A percentile compares a stretch with the other conserved stretches of the same genome.
Conservation (phyloP, 2,888 invertebrate species). For the Rhamnusium bicolor region DNA sequence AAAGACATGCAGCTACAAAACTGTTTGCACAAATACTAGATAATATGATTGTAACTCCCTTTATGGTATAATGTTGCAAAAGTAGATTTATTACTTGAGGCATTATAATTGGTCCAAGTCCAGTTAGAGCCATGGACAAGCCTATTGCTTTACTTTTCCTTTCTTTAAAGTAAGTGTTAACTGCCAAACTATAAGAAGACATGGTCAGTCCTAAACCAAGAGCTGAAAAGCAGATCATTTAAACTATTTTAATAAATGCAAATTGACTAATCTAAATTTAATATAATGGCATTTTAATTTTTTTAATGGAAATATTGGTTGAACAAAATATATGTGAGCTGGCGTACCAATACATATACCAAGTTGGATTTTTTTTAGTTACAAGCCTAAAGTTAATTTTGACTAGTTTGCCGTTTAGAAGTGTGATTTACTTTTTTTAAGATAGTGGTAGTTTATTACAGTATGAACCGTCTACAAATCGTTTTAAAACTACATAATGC, state of each 20-base stretch:
- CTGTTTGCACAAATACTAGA: constrained; percentile 78
- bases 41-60: constrained; percentile 77
- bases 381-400: no score
- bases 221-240: constrained; percentile 73
- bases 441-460: no score
- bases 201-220: constrained; percentile 76
- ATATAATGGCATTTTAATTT: no score
- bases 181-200: constrained; percentile 77
- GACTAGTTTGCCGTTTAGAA: no score
- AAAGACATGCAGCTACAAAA: constrained; percentile 74
- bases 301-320: no score
- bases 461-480: no score
- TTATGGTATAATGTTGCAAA: constrained; percentile 74
- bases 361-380: no score
- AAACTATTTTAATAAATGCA: neutral
- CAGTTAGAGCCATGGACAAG: constrained; percentile 77
- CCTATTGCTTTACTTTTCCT: constrained; percentile 78
- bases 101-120: constrained; percentile 79
- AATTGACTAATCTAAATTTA: no score
- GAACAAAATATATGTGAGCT: no score
- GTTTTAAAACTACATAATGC: no score
- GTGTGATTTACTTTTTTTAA: no score
- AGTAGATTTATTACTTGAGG: constrained; percentile 76
- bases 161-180: constrained; percentile 79
- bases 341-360: no score